Conservation (phyloP, 2,113 vertebrate species). For the Sinosuthora webbiana region DNA sequence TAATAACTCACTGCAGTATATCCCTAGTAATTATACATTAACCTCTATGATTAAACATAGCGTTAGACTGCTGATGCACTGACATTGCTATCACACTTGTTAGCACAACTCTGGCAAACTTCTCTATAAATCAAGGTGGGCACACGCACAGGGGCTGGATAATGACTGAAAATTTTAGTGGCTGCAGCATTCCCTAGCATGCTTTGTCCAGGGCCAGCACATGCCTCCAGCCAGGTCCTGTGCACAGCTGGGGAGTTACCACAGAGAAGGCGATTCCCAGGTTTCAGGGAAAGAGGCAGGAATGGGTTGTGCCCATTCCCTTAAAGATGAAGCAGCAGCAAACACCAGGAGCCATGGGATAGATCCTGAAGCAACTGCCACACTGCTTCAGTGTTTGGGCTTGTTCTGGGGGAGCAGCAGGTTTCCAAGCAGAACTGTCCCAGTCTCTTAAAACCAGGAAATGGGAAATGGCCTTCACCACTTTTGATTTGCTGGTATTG, state of each 20-base stretch:
- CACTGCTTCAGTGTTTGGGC: background rate
- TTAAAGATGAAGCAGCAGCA: background rate
- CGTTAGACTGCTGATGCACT: background rate
- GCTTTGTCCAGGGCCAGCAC: background rate
- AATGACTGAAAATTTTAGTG: background rate
- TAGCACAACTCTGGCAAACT: background rate
- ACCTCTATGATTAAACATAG: background rate
- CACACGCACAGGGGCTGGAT: background rate
- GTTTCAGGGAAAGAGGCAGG: background rate
- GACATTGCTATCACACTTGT: background rate
- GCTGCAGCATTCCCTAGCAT: background rate
- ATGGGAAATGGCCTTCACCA: background rate
- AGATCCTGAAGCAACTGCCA: background rate
- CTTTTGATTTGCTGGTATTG: background rate
- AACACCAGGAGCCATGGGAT: background rate
- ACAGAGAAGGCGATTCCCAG: background rate
- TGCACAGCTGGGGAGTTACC: background rate
- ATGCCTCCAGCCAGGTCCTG: rapidly evolving
- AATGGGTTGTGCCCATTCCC: background rate
- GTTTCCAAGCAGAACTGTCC: background rate
- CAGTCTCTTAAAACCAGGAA: background rate
- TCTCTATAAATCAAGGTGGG: background rate
- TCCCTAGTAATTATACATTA: background rate
- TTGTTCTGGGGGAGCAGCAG: rapidly evolving
- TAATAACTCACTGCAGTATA: background rate